Conservation (phyloP, 2,888 invertebrate species). For the Phanerotoma sp. region DNA sequence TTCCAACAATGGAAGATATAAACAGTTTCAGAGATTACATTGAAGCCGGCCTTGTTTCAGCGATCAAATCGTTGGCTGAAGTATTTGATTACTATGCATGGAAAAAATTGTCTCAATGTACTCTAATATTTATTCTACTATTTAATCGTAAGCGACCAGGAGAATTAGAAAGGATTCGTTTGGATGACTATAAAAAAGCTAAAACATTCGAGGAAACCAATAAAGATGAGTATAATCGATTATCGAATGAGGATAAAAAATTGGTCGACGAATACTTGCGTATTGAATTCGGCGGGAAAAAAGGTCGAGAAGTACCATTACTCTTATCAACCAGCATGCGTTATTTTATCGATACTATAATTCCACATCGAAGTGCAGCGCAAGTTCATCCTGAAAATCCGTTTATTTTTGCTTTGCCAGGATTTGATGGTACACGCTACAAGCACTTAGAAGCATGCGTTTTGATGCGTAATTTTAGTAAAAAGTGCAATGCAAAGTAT, state of each 20-base stretch:
- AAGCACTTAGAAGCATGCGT: constrained; percentile 14
- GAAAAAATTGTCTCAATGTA: constrained; percentile 3
- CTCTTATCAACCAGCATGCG: constrained; percentile 12
- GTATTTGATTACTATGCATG: neutral
- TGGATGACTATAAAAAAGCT: constrained; percentile 1
- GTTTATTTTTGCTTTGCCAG: constrained; percentile 22
- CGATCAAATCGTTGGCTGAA: neutral
- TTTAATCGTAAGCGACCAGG: constrained; percentile 17
- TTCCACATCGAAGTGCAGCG: constrained; percentile 6
- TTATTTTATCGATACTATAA: constrained; percentile 2
- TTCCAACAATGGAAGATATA: constrained; percentile 14
- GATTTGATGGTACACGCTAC: constrained; percentile 6
- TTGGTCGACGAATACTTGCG: constrained; percentile 10
- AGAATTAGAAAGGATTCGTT: constrained; percentile 10
- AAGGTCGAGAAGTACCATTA: constrained; percentile 11
- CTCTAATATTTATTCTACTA: constrained; percentile 5
- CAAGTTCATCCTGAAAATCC: constrained; percentile 15
- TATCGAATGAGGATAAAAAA: constrained; percentile 8
- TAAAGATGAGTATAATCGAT: neutral
- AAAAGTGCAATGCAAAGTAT: constrained; percentile 15
- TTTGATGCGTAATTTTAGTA: constrained; percentile 13
- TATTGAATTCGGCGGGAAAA: constrained; percentile 14
- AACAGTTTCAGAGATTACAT: neutral
- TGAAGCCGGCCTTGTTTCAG: neutral
- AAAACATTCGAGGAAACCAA: neutral